Evolutionary conservation across 2,888 invertebrate species (phyloP).

Genomic region (Tryphoninae sp.): DNA sequence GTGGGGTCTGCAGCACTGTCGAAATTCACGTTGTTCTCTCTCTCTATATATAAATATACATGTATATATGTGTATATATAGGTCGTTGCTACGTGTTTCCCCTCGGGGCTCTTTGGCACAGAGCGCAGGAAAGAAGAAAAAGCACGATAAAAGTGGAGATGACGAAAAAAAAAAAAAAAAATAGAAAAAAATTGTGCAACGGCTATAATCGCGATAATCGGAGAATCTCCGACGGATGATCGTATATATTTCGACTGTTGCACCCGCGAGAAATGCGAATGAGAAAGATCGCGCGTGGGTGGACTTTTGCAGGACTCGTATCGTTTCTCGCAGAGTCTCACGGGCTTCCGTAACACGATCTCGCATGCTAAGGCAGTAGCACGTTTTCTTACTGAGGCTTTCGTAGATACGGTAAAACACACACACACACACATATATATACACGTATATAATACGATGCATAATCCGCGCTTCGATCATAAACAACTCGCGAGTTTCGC

Average conservation of each 20-base stretch:
- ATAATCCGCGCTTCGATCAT: slow-evolving; percentile 52
- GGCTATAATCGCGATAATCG: slow-evolving; percentile 24
- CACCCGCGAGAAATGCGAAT: neutral
- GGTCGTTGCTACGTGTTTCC: slow-evolving; percentile 18
- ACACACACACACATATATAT: neutral
- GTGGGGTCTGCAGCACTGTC: slow-evolving; percentile 34
- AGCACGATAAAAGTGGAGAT: neutral
- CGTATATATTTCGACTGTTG: slow-evolving; percentile 41
- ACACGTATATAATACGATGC: slow-evolving; percentile 6
- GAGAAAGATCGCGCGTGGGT: slow-evolving; percentile 44
- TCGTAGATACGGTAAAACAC: neutral
- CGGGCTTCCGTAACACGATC: slow-evolving; percentile 59
- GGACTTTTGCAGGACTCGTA: slow-evolving; percentile 51
- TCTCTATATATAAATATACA: neutral
- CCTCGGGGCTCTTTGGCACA: slow-evolving; percentile 19
- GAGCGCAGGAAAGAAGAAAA: slow-evolving; percentile 4
- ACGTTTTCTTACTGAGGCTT: slow-evolving; percentile 16
- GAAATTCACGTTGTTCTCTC: slow-evolving; percentile 36
- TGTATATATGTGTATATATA: neutral
- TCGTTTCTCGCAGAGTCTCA: slow-evolving; percentile 50
- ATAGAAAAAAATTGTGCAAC: slow-evolving; percentile 9
- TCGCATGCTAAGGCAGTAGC: slow-evolving; percentile 32
- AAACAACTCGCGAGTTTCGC: slow-evolving; percentile 55
- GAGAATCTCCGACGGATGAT: slow-evolving; percentile 29
- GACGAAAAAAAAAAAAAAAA: slow-evolving; percentile 36